Base-by-base conservation (phyloP, 1,140 invertebrate species). In the Gonioctena quinquepunctata region DNA sequence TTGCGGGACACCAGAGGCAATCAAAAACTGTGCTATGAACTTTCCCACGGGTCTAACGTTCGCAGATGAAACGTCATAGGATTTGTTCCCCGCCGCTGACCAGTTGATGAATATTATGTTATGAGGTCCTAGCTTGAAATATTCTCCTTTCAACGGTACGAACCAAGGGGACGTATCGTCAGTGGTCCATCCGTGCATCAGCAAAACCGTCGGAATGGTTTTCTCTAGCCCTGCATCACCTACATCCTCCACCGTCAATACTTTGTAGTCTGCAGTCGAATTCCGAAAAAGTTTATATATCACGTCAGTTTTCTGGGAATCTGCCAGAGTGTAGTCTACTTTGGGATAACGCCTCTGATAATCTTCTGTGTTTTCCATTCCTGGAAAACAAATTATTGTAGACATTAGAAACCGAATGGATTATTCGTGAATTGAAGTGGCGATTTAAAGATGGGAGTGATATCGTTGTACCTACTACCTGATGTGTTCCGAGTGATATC, bases 41-140 rank as follows among this genome's bases (percentile, higher is more conserved):
- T 73, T 61, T 42, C 75, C 76, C 19, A 78, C 66, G 22, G 68
- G 69, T 52, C 72, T 73, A 1, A 71, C 69, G 65, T 77, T 72
- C 16, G 67, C 74, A 21, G 54, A 26, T 2, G 76, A 76, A 6
- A 69, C 59, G 19, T 21, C 16, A 49, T 74, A 77, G 13, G 56
- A 52, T 50, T 70, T 57, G 23, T 66, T 66, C 1, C 56, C 76
- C 21, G 74, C 68, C 22, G 59, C 60, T 0, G 68, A 68, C 77
- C 77, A 91, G 74, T 91, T 88, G 0, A 90, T 82, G 8, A 86
- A 85, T 52, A 91, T 86, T 1, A 91, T 80, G 67, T 90, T 90
- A 78, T 89, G 87, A 42, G 88, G 79, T 33, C 83, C 83, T 28
- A 85, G 82, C 59, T 84, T 48, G 64, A 89, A 81, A 74, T 87